Evolutionary conservation across 2,113 vertebrate genomes (phyloP), one percentile per base, ranked within the genome.

Genomic region (Odobenus rosmarus): DNA sequence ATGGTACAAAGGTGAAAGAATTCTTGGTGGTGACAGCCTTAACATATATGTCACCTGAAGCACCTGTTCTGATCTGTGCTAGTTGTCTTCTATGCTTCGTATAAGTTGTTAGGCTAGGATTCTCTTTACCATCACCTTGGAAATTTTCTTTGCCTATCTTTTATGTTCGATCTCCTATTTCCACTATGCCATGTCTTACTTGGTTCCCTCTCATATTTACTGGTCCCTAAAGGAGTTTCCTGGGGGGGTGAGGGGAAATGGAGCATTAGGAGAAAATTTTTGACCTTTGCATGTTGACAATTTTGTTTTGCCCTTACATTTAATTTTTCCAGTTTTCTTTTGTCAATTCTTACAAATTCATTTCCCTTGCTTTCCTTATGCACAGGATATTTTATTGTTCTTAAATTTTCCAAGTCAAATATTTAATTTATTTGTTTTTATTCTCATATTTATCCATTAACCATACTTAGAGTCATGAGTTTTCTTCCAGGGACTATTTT

Each of bases 401-500:
- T 85, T 82, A 46, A 57, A 81, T 69, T 93, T 90, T 62, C 55
- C 31, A 64, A 51, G 59, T 33, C 57, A 39, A 77, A 89, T 62
- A n/a, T 33, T 64, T 62, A 83, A 53, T 64, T 84, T 10, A 53
- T n/a, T 67, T 24, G 72, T n/a, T 49, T 96, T 82, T 62, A 57
- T 94, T 62, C 12, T 82, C 23, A 71, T 94, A 76, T 61, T 67
- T 82, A 61, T 36, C 76, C 13, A 82, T 90, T 87, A 83, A 71
- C 0, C 15, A 74, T 84, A 33, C 49, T 74, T 46, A 81, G 23
- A 90, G 28, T 46, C 67, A 88, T 26, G 64, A 14, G 39, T 31
- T 81, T 84, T 61, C 55, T 77, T 83, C n/a, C 8, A 91, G 87
- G 21, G 11, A 88, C 9, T n/a, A 83, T 84, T 96, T 89, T 76